Evolutionary conservation across 2,113 vertebrate genomes (phyloP).

Genomic region (Austrofundulus limnaeus): DNA sequence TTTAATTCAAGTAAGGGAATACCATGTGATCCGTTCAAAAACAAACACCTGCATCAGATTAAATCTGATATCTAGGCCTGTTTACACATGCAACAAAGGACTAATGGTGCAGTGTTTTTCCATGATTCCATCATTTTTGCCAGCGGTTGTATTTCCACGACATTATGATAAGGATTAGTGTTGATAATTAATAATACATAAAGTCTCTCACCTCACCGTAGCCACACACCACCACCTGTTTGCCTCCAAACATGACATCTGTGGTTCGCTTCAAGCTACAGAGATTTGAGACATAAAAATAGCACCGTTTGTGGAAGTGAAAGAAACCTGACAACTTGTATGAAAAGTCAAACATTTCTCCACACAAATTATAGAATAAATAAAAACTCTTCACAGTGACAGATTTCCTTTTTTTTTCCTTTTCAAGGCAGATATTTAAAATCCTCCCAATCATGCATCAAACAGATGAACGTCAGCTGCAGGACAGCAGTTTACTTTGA

Average conservation of each 20-base stretch:
- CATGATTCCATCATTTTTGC: too few species aligned
- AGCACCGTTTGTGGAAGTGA: slow-evolving; percentile 11
- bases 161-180: neutral
- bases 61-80: too few species aligned
- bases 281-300: slow-evolving; percentile 30
- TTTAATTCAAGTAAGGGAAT: too few species aligned
- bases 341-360: neutral
- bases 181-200: neutral
- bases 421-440: neutral
- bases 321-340: slow-evolving; percentile 3
- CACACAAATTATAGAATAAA: neutral
- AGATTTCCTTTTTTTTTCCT: neutral
- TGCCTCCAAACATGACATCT: slow-evolving; percentile 99
- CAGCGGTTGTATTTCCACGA: neutral
- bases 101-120: too few species aligned
- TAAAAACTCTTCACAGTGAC: neutral
- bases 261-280: slow-evolving; percentile 96
- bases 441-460: neutral
- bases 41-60: too few species aligned
- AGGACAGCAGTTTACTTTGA: slow-evolving; percentile 3
- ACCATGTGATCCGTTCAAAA: too few species aligned
- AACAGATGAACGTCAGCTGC: slow-evolving; percentile 1
- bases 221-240: slow-evolving; percentile 97
- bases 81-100: too few species aligned
- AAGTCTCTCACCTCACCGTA: slow-evolving; percentile 89